A percentile compares a stretch with the other conserved stretches of the same genome.
Evolutionary conservation across 2,888 invertebrate genomes (phyloP).

Genomic region (Sphaerophoria rueppellii): DNA sequence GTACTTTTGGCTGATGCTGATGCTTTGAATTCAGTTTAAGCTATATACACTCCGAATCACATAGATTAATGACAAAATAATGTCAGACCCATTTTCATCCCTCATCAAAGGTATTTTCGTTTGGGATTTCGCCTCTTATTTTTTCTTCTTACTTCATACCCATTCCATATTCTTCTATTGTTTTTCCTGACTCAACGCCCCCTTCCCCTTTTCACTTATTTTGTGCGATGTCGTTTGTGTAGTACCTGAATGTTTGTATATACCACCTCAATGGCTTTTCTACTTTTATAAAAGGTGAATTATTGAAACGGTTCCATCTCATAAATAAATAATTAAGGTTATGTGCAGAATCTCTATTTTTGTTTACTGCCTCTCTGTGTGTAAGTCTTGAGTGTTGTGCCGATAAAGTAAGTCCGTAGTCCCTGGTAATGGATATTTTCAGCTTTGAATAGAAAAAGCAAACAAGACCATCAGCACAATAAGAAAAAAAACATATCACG

Average conservation of each 20-base stretch:
- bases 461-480: constrained; percentile 8
- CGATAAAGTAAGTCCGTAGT: background rate
- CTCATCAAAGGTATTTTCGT: constrained; percentile 66
- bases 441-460: constrained; percentile 8
- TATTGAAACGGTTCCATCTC: constrained; percentile 81
- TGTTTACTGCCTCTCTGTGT: constrained; percentile 41
- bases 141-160: background rate
- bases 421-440: constrained; percentile 18
- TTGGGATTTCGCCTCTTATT: constrained; percentile 25
- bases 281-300: constrained; percentile 76
- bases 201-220: background rate
- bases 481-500: background rate
- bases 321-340: constrained; percentile 81
- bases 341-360: constrained; percentile 68
- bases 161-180: constrained; percentile 4
- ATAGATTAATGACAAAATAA: constrained; percentile 81
- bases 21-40: background rate
- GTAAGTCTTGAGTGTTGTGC: background rate
- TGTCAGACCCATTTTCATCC: constrained; percentile 78
- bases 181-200: background rate
- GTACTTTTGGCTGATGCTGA: background rate
- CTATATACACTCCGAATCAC: constrained; percentile 62
- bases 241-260: background rate
- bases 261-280: constrained; percentile 41
- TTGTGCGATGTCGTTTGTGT: background rate